Evolutionary conservation across 1,140 invertebrate genomes (phyloP).

Genomic region (Drosophila eugracilis): DNA sequence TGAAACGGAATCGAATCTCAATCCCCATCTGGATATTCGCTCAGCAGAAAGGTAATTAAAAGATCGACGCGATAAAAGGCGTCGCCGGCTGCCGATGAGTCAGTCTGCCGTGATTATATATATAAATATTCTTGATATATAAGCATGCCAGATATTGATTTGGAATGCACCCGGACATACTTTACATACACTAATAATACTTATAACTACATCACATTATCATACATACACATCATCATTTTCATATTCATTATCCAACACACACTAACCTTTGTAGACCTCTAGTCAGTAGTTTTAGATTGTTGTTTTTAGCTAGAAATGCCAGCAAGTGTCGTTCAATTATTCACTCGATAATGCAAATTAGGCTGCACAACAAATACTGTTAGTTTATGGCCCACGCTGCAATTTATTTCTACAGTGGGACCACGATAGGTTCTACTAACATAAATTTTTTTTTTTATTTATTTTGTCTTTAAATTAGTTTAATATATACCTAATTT

Average conservation of each 20-base stretch:
- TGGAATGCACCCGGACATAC: constrained; percentile 41
- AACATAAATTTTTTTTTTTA: not conserved
- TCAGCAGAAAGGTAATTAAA: constrained; percentile 41
- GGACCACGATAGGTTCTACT: not conserved
- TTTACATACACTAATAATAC: constrained; percentile 8
- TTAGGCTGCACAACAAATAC: constrained; percentile 49
- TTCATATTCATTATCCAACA: constrained; percentile 1
- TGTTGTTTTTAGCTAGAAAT: constrained; percentile 32
- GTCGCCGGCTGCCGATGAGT: constrained; percentile 41
- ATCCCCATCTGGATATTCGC: constrained; percentile 33
- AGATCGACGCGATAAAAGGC: constrained; percentile 38
- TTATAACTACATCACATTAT: constrained; percentile 13
- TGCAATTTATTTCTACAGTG: constrained; percentile 25
- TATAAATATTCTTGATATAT: constrained; percentile 6
- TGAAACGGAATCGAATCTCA: constrained; percentile 12
- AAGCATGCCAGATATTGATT: constrained; percentile 44
- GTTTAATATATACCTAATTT: too few species aligned
- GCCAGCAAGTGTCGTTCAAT: constrained; percentile 29
- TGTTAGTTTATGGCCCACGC: constrained; percentile 47
- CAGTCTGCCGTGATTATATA: constrained; percentile 14
- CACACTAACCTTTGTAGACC: constrained; percentile 31
- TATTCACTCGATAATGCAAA: constrained; percentile 55
- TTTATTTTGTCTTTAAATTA: not conserved
- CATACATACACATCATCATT: constrained; percentile 12
- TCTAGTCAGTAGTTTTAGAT: constrained; percentile 53